Percentiles rank a stretch among this genome's conserved stretches.
Conservation (phyloP, 2,888 invertebrate genomes). For the Andrena trimmerana region DNA sequence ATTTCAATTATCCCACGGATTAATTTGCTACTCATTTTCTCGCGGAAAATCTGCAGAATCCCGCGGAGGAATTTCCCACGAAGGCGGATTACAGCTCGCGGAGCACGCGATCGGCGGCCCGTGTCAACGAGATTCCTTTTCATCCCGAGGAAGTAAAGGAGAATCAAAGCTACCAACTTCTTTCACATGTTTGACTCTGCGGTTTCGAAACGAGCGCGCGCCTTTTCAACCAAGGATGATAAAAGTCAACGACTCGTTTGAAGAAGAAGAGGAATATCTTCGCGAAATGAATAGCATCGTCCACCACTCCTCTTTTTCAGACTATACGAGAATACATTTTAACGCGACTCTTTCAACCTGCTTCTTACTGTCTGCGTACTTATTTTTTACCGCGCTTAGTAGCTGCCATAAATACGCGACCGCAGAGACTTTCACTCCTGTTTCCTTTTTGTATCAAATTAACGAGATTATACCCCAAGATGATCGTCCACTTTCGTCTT, state of each 20-base stretch:
- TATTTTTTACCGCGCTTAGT: conserved; percentile 29
- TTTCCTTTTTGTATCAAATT: conserved; percentile 21
- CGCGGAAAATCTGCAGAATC: conserved; percentile 11
- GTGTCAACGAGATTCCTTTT: conserved; percentile 70
- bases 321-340: conserved; percentile 23
- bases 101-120: conserved; percentile 65
- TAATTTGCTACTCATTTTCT: conserved; percentile 12
- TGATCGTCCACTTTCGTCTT: not conserved
- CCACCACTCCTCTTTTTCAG: conserved; percentile 11
- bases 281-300: conserved; percentile 26
- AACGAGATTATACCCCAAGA: not conserved
- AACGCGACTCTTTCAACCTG: conserved; percentile 45
- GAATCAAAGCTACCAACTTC: conserved; percentile 18
- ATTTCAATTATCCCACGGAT: not conserved
- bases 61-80: conserved; percentile 9
- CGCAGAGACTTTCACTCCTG: conserved; percentile 28
- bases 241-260: conserved; percentile 20
- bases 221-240: conserved; percentile 22
- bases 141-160: conserved; percentile 38
- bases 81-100: conserved; percentile 44
- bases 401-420: conserved; percentile 17
- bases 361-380: conserved; percentile 42
- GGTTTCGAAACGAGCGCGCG: not conserved
- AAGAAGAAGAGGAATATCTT: conserved; percentile 25
- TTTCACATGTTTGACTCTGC: conserved; percentile 17